Conservation (phyloP, 2,888 invertebrate genomes). For the Gastrophysa polygoni region DNA sequence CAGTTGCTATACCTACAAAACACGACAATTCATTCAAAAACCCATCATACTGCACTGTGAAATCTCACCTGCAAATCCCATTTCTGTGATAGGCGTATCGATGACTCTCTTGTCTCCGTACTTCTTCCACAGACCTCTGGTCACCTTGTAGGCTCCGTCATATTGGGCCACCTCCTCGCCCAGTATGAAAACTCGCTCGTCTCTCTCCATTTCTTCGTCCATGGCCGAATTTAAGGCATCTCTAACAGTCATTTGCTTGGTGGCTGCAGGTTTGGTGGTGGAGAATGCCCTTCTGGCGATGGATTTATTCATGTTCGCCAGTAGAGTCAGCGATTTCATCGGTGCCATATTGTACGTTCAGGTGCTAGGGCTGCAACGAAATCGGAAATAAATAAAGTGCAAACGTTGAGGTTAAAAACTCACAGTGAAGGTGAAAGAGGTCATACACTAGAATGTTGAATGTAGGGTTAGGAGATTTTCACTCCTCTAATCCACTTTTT, state of each 20-base stretch:
- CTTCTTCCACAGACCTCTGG: constrained; percentile 94
- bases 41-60: background rate
- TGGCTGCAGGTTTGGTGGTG: constrained; percentile 57
- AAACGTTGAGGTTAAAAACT: constrained; percentile 26
- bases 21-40: background rate
- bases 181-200: constrained; percentile 80
- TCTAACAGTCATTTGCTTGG: constrained; percentile 86
- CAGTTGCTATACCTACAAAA: constrained; percentile 71
- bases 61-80: constrained; percentile 86
- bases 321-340: constrained; percentile 44
- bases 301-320: constrained; percentile 48
- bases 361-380: background rate
- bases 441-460: constrained; percentile 31
- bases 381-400: constrained; percentile 22
- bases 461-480: constrained; percentile 14
- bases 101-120: constrained; percentile 96
- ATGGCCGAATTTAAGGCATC: constrained; percentile 96
- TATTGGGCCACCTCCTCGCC: constrained; percentile 99
- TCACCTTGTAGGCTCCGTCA: constrained; percentile 97
- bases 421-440: constrained; percentile 47
- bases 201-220: constrained; percentile 95
- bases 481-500: background rate
- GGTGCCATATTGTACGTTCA: constrained; percentile 41
- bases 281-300: constrained; percentile 61
- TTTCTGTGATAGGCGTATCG: constrained; percentile 98